Evolutionary conservation across 2,888 invertebrate genomes (phyloP).

Genomic region (Vesta saturnalis): DNA sequence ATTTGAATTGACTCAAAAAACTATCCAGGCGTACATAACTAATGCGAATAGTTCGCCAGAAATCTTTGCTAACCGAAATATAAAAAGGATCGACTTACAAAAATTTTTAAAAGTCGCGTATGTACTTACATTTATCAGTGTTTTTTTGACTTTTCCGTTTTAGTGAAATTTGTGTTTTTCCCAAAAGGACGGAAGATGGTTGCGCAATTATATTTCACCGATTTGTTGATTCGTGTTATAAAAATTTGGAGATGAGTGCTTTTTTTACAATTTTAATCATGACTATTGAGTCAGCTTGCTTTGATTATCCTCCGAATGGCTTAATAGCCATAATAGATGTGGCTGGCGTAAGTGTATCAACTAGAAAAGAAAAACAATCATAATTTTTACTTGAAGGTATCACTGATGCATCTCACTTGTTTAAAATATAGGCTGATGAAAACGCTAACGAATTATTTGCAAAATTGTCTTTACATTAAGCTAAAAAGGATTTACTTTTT

Average conservation of each 20-base stretch:
- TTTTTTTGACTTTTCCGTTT: too few relatives aligned
- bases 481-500: conserved; percentile 74
- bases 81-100: too few relatives aligned
- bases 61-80: too few relatives aligned
- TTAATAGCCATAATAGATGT: conserved; percentile 75
- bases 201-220: conserved; percentile 71
- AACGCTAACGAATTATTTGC: conserved; percentile 73
- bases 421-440: conserved; percentile 60
- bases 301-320: conserved; percentile 67
- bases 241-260: conserved; percentile 68
- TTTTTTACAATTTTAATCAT: conserved; percentile 65
- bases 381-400: neutral
- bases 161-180: conserved; percentile 62
- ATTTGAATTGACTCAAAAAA: too few relatives aligned
- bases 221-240: conserved; percentile 66
- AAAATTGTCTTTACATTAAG: conserved; percentile 75
- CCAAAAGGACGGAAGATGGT: conserved; percentile 68
- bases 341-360: conserved; percentile 64
- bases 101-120: too few relatives aligned
- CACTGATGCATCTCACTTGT: conserved; percentile 50
- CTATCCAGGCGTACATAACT: too few relatives aligned
- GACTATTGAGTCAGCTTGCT: conserved; percentile 64
- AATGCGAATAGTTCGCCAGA: too few relatives aligned
- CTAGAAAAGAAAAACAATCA: too few relatives aligned
- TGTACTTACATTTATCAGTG: too few relatives aligned